phyloP scores from a whole-genome alignment of 1,140 invertebrate genomes.

The Parapsyche elsis region DNA sequence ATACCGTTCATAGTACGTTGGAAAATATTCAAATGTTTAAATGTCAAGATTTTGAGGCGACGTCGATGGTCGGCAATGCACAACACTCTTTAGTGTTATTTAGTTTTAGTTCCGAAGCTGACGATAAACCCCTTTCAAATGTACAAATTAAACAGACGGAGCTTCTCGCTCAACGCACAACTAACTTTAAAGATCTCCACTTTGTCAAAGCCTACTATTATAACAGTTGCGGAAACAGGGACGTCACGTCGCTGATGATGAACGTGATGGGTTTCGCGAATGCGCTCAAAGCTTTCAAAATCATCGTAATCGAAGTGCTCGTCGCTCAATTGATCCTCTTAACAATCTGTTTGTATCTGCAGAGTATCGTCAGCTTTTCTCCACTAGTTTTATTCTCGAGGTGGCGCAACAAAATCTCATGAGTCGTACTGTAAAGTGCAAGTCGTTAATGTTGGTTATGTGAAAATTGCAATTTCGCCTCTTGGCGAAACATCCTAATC shows the following conservation, averaged over 20 bases:
- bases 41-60: constrained; percentile 35
- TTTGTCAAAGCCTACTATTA: too few species aligned
- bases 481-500: constrained; percentile 1
- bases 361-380: constrained; percentile 59
- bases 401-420: constrained; percentile 78
- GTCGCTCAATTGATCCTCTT: constrained; percentile 63
- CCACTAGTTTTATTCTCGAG: constrained; percentile 73
- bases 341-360: constrained; percentile 65
- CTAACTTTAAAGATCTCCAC: not conserved
- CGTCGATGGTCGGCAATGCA: constrained; percentile 45
- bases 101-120: constrained; percentile 46
- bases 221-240: not conserved
- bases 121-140: constrained; percentile 44
- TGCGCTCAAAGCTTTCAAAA: constrained; percentile 61
- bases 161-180: constrained; percentile 3
- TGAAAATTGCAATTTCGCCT: constrained; percentile 19
- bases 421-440: constrained; percentile 60
- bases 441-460: constrained; percentile 48
- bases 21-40: not conserved
- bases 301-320: constrained; percentile 63
- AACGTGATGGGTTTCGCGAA: constrained; percentile 57
- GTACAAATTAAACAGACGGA: constrained; percentile 19
- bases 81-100: constrained; percentile 47
- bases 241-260: constrained; percentile 49
- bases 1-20: not conserved